Conservation (phyloP, 2,888 invertebrate species). For the Gasteruption jaculator region DNA sequence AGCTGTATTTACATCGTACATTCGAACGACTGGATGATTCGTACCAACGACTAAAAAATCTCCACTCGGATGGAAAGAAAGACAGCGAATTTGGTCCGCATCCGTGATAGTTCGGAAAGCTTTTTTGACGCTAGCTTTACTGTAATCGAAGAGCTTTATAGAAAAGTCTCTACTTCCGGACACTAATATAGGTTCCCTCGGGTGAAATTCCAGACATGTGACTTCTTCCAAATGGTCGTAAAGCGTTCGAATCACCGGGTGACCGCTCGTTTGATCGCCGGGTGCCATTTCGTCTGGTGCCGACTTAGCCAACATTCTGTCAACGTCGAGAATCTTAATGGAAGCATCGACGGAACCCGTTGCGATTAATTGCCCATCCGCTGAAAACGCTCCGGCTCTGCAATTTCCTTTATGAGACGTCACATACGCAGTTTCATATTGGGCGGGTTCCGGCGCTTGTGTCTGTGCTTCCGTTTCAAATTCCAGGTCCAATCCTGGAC, state of each 20-base stretch:
- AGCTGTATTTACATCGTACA: constrained; percentile 92
- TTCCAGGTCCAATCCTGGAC: constrained; percentile 83
- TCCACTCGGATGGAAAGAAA: constrained; percentile 94
- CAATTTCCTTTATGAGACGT: constrained; percentile 97
- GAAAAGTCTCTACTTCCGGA: constrained; percentile 94
- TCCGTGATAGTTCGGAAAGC: constrained; percentile 95
- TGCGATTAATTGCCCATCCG: constrained; percentile 92
- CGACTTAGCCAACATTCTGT: constrained; percentile 97
- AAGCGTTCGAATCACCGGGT: constrained; percentile 95
- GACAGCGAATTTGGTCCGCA: constrained; percentile 82
- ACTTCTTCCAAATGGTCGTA: constrained; percentile 98
- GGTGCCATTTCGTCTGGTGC: constrained; percentile 84
- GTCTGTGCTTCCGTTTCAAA: constrained; percentile 93
- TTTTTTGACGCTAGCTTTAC: constrained; percentile 97
- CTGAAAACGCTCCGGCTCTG: constrained; percentile 91
- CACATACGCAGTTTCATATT: constrained; percentile 98
- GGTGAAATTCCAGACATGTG: constrained; percentile 94
- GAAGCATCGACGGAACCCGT: constrained; percentile 98
- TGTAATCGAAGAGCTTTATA: constrained; percentile 95
- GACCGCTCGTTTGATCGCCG: constrained; percentile 83
- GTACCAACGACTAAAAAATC: constrained; percentile 93
- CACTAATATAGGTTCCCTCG: constrained; percentile 87
- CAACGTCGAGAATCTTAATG: constrained; percentile 99
- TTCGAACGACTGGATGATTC: constrained; percentile 80
- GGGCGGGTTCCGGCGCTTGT: constrained; percentile 91